These are phyloP conservation scores for Carcinoscorpius rotundicauda DNA, from an alignment of 1,140 invertebrate species.

Conservation along the genomic window DNA sequence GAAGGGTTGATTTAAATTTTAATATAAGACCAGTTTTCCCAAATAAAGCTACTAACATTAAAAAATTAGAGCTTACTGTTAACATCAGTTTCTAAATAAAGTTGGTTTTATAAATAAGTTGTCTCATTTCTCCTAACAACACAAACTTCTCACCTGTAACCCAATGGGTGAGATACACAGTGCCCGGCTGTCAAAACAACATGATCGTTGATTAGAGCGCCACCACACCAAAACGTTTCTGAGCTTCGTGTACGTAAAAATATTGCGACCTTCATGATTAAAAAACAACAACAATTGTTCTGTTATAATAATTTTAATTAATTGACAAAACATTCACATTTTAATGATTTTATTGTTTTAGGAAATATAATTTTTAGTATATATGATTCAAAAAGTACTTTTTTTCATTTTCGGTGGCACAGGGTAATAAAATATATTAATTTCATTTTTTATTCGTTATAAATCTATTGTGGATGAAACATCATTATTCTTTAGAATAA, in stretches of 20 bases:
- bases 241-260: no score
- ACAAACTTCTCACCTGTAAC: slow-evolving; percentile 18
- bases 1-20: background rate
- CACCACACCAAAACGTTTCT: slow-evolving; percentile 44
- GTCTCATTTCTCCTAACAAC: background rate
- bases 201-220: slow-evolving; percentile 44
- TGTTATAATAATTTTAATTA: no score
- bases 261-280: no score
- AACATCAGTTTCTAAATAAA: no score
- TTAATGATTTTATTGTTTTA: no score
- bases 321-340: no score
- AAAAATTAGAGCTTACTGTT: background rate
- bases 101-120: background rate
- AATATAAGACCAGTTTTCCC: background rate
- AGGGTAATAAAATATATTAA: no score
- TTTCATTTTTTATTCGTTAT: no score
- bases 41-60: background rate
- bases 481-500: no score
- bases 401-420: no score
- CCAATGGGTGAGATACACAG: slow-evolving; percentile 37
- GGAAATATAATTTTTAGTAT: background rate
- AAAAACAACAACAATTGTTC: no score
- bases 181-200: slow-evolving; percentile 56
- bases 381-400: background rate
- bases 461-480: no score